Evolutionary conservation across 2,797 vertebrate species (phyloP).

Genomic region (Anomalospiza imberbis): DNA sequence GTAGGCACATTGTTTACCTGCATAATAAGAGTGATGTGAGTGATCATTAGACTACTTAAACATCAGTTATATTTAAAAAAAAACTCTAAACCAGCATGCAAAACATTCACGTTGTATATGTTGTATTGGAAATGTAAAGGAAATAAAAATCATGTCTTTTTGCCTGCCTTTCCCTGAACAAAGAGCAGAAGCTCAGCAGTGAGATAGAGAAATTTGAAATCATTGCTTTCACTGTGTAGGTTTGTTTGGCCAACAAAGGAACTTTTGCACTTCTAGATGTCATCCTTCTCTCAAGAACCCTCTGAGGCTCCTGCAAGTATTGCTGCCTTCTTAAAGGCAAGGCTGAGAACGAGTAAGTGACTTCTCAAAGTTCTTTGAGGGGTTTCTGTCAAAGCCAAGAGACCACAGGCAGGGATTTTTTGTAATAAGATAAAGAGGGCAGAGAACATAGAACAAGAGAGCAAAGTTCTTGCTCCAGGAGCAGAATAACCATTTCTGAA

Average conservation of each 20-base stretch:
- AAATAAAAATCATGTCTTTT: background rate
- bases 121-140: background rate
- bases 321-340: background rate
- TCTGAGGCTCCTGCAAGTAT: background rate
- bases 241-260: conserved; percentile 2
- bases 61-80: background rate
- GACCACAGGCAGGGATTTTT: background rate
- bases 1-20: background rate
- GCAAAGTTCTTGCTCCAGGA: background rate
- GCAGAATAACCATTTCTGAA: background rate
- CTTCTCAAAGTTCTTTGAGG: background rate
- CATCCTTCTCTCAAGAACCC: background rate
- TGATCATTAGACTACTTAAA: background rate
- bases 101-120: background rate
- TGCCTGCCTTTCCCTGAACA: background rate
- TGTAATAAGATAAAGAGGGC: background rate
- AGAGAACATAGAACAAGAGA: background rate
- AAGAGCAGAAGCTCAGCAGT: background rate
- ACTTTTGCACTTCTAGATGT: background rate
- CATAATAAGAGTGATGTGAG: background rate
- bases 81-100: background rate
- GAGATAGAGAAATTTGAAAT: background rate
- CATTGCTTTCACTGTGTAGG: background rate
- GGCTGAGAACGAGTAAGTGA: background rate
- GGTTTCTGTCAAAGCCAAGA: background rate